Conservation (phyloP, 2,113 vertebrate genomes). For the Gallinago undulata region DNA sequence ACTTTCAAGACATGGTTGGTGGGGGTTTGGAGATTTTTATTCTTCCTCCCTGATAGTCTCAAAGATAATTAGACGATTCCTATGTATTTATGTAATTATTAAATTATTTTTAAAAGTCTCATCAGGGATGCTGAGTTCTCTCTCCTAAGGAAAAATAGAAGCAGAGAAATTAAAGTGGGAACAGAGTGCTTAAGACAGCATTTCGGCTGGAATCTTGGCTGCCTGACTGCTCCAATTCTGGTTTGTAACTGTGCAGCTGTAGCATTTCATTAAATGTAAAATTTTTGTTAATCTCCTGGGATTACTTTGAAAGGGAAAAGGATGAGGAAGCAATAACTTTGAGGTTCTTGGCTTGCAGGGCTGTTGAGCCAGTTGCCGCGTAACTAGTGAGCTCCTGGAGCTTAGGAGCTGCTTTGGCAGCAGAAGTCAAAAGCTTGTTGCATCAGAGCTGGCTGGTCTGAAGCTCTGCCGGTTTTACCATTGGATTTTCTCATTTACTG, state of each 20-base stretch:
- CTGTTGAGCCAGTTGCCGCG: background rate
- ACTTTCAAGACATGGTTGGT: background rate
- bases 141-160: background rate
- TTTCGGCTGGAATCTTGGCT: background rate
- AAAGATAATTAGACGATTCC: background rate
- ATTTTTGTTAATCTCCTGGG: background rate
- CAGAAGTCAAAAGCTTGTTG: background rate
- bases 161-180: background rate
- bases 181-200: background rate
- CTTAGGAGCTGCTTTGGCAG: background rate
- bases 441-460: background rate
- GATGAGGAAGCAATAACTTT: background rate
- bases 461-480: background rate
- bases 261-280: background rate
- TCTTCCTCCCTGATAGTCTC: accelerated
- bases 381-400: background rate
- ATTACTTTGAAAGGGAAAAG: background rate
- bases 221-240: background rate
- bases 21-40: background rate
- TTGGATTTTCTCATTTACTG: background rate
- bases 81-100: background rate
- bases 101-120: background rate
- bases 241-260: background rate
- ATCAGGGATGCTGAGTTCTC: background rate
- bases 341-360: background rate